These are phyloP conservation scores for Drosophila suzukii DNA, from an alignment of 1,140 invertebrate species.

Conservation along the genomic window DNA sequence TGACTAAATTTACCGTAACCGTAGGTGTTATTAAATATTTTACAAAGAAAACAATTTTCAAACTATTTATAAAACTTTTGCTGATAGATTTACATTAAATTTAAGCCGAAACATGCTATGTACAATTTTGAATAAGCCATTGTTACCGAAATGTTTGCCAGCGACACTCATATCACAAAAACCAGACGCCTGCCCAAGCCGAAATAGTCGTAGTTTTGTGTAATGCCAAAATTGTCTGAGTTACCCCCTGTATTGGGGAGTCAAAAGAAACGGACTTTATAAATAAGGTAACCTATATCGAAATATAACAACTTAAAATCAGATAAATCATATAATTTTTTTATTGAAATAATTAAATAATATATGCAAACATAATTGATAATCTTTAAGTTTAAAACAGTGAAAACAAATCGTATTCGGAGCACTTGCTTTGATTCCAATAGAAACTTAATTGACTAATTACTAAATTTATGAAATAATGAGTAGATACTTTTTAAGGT, in stretches of 20 bases:
- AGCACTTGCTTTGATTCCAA: constrained; percentile 45
- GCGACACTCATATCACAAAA: constrained; percentile 72
- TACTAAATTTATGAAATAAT: constrained; percentile 63
- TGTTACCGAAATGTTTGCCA: constrained; percentile 57
- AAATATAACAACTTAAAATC: constrained; percentile 13
- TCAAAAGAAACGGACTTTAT: constrained; percentile 1
- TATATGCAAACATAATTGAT: constrained; percentile 67
- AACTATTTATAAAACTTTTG: constrained; percentile 79
- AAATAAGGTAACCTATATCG: not conserved
- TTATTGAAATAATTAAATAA: constrained; percentile 74
- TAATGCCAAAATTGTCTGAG: constrained; percentile 44
- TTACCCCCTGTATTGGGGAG: constrained; percentile 19
- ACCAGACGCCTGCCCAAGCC: constrained; percentile 68
- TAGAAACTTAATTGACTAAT: constrained; percentile 48
- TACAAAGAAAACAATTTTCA: constrained; percentile 66
- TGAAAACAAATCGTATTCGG: constrained; percentile 67
- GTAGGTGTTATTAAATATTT: constrained; percentile 46
- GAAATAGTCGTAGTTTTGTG: constrained; percentile 43
- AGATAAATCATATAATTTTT: constrained; percentile 48
- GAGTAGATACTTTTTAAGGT: constrained; percentile 54
- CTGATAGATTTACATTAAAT: constrained; percentile 32
- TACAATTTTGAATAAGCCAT: constrained; percentile 64
- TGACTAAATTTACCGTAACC: constrained; percentile 54
- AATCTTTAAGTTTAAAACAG: constrained; percentile 55
- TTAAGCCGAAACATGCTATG: constrained; percentile 53